Percentiles rank a stretch among this genome's conserved stretches.
These are phyloP conservation scores for Trichacis sp. DNA, from an alignment of 2,888 invertebrate genomes.

Conservation along the genomic window DNA sequence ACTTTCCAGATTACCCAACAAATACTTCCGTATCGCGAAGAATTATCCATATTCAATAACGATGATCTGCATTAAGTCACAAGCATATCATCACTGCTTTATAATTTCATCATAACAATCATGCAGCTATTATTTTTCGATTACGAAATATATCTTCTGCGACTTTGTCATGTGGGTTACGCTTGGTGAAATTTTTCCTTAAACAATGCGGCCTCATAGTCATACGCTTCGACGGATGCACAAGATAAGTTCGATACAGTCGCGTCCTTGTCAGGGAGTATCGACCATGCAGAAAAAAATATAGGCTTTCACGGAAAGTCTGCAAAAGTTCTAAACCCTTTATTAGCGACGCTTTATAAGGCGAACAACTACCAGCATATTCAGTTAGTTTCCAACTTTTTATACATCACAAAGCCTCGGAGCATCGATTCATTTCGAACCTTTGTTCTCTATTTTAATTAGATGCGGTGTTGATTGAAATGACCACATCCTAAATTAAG, in stretches of 20 bases:
- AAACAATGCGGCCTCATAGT: constrained; percentile 30
- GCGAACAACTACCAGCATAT: constrained; percentile 34
- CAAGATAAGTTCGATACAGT: background rate
- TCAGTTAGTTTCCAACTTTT: constrained; percentile 24
- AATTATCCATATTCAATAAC: constrained; percentile 31
- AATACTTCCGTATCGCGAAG: constrained; percentile 34
- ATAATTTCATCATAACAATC: constrained; percentile 12
- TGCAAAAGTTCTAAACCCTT: constrained; percentile 47
- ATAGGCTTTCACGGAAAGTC: constrained; percentile 42
- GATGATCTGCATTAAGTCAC: constrained; percentile 5
- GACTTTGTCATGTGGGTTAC: constrained; percentile 36
- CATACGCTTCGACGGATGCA: too few species aligned
- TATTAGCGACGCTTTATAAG: constrained; percentile 52
- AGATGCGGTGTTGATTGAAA: too few species aligned
- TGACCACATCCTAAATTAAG: too few species aligned
- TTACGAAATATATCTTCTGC: constrained; percentile 36
- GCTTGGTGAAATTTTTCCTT: constrained; percentile 31
- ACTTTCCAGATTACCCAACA: constrained; percentile 32
- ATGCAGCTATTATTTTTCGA: constrained; percentile 11
- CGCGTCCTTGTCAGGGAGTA: constrained; percentile 28
- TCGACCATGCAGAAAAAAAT: constrained; percentile 41
- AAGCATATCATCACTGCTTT: constrained; percentile 13
- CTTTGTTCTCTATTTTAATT: too few species aligned
- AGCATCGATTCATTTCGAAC: too few species aligned
- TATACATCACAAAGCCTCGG: background rate